Percentiles rank a stretch among this genome's conserved stretches.
Conservation (phyloP, 2,113 vertebrate genomes). For the Gambusia holbrooki region DNA sequence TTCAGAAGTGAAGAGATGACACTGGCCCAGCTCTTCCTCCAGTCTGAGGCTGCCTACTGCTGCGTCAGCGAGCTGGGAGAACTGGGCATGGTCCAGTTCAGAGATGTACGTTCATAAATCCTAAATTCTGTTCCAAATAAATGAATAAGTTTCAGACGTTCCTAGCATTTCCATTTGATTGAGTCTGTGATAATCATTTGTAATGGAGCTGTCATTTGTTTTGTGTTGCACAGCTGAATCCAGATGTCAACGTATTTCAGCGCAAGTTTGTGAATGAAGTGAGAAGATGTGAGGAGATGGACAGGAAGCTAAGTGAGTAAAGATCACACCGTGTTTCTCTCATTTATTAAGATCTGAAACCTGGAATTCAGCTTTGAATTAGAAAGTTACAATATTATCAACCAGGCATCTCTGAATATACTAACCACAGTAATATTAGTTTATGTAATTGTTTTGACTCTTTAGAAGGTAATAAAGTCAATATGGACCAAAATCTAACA, state of each 20-base stretch:
- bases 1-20: constrained; percentile 97
- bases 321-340: not conserved
- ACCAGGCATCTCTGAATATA: too few relatives aligned
- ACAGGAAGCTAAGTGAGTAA: constrained; percentile 90
- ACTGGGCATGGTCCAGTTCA: constrained; percentile 94
- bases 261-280: constrained; percentile 97
- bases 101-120: constrained; percentile 85
- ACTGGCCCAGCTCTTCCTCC: constrained; percentile 93
- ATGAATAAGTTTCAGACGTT: not conserved
- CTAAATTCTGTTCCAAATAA: not conserved
- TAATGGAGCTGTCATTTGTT: not conserved
- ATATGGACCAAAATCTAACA: too few relatives aligned
- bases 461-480: too few relatives aligned
- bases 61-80: constrained; percentile 96
- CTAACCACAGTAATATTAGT: too few relatives aligned
- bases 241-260: constrained; percentile 96
- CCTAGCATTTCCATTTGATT: too few relatives aligned
- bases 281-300: constrained; percentile 94
- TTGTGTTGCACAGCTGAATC: constrained; percentile 85
- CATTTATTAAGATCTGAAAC: too few relatives aligned
- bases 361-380: too few relatives aligned
- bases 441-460: too few relatives aligned
- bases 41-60: constrained; percentile 95
- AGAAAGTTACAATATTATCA: too few relatives aligned
- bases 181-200: not conserved